phyloP scores from a whole-genome alignment of 1,140 invertebrate genomes.

The Mercenaria mercenaria region DNA sequence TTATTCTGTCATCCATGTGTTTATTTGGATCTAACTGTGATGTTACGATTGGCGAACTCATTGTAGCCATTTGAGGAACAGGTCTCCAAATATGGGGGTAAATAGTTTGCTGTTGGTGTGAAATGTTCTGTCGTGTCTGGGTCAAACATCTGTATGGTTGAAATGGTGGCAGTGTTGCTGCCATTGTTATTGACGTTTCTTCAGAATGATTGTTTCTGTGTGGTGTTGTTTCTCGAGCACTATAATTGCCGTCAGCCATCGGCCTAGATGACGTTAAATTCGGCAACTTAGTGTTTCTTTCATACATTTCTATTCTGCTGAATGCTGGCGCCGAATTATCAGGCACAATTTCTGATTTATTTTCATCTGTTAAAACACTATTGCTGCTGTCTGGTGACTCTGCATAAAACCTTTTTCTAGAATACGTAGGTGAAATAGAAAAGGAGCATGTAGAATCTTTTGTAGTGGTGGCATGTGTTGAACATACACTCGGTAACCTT shows the following conservation, averaged over 20 bases:
- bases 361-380: neutral
- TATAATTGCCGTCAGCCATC: neutral
- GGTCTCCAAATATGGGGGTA: neutral
- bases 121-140: neutral
- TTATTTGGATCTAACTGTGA: too few relatives aligned
- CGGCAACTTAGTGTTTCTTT: neutral
- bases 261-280: neutral
- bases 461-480: too few relatives aligned
- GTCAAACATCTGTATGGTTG: neutral
- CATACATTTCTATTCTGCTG: neutral
- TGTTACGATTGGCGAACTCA: too few relatives aligned
- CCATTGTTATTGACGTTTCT: neutral
- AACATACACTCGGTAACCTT: neutral
- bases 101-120: neutral
- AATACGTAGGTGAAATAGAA: too few relatives aligned
- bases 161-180: neutral
- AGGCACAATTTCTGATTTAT: neutral
- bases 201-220: neutral
- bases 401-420: too few relatives aligned
- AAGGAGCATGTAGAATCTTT: too few relatives aligned
- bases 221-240: neutral
- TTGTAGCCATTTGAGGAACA: neutral
- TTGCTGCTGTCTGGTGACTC: neutral
- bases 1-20: too few relatives aligned
- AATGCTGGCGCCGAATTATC: neutral